These are phyloP conservation scores for Nanorana parkeri DNA, from an alignment of 2,113 vertebrate genomes.

Conservation along the genomic window DNA sequence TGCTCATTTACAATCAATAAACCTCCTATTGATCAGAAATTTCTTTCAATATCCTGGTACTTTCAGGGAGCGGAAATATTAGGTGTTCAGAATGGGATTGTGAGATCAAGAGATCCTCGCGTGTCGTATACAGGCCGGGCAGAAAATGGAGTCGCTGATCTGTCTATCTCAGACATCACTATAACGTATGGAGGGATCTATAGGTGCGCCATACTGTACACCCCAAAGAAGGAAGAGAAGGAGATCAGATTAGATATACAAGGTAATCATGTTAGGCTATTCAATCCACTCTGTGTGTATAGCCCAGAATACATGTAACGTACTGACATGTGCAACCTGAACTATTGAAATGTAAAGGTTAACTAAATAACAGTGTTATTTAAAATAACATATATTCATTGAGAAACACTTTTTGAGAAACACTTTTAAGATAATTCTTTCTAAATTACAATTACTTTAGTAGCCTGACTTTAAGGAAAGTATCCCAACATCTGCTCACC, in stretches of 20 bases:
- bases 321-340: no score
- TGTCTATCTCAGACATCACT: neutral
- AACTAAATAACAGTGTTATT: no score
- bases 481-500: no score
- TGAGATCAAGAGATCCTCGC: neutral
- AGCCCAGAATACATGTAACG: no score
- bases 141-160: neutral
- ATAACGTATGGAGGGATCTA: slow-evolving; percentile 13
- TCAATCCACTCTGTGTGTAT: no score
- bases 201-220: slow-evolving; percentile 11
- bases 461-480: no score
- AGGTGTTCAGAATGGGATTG: neutral
- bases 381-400: no score
- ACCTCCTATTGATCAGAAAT: neutral
- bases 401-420: no score
- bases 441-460: no score
- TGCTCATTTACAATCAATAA: slow-evolving; percentile 20
- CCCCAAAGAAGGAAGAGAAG: neutral
- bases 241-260: slow-evolving; percentile 6
- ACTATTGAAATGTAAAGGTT: no score
- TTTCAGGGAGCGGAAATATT: slow-evolving; percentile 5
- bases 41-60: neutral
- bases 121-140: neutral
- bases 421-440: no score
- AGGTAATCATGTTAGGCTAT: neutral